Evolutionary conservation across 2,888 invertebrate genomes (phyloP), one percentile per base, ranked within the genome.

Genomic region (Limnephilus marmoratus): DNA sequence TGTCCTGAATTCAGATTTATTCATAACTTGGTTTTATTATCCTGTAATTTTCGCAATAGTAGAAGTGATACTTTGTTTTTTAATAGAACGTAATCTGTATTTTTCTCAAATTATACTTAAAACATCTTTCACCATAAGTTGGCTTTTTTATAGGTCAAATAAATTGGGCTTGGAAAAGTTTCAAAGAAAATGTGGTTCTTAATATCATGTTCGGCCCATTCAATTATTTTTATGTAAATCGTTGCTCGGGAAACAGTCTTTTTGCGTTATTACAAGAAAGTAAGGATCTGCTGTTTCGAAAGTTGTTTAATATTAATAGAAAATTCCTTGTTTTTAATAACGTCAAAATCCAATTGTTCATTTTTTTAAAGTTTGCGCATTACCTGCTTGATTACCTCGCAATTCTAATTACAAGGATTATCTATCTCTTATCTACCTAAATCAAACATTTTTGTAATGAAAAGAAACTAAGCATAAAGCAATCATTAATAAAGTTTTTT

Each of bases 11-110:
- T 45, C 45, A 45, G 45, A 45, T 45, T 45, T 45, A 45, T 45
- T 45, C 45, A 45, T 45, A 12, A 29, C 86, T 87, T 34, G 31
- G 31, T 45, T 87, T 87, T 87, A 87, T 87, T 87, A 53, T 87
- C 86, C 2, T 53, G 86, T 87, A 45, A 45, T 31, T 45, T 87
- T 85, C 45, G 45, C 86, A 53, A 53, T 87, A 13, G 49, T 53
- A 53, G 12, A 45, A 45, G 5, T 45, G 12, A 45, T 45, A 45
- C 45, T 45, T 45, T 45, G 0, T 12, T 45, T 45, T 12, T 11
- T 45, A 45, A 45, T 12, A 45, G 0, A 12, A 45, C 12, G 5
- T 7, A n/a, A 45, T 37, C 45, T 45, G 12, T 85, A 31, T 11
- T 85, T 45, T 85, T 85, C 29, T 85, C 41, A 18, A n/a, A 37